Evolutionary conservation across 2,888 invertebrate species (phyloP).

Genomic region (Corbicula japonica): DNA sequence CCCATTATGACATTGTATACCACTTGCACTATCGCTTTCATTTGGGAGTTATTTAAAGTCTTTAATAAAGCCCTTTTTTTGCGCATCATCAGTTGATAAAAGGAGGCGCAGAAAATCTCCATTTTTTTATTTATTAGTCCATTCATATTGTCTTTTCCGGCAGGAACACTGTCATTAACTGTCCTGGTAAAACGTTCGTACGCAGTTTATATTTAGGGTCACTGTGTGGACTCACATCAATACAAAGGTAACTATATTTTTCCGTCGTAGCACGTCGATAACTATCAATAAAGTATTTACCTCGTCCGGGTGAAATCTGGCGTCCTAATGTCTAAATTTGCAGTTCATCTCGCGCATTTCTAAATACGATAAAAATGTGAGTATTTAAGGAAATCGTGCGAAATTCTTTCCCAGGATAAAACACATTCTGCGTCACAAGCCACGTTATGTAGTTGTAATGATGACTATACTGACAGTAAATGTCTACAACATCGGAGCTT

Average conservation of each 20-base stretch:
- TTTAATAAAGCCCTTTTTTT: slow-evolving; percentile 26
- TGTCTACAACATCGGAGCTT: slow-evolving; percentile 9
- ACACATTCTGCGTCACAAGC: slow-evolving; percentile 33
- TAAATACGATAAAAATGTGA: slow-evolving; percentile 51
- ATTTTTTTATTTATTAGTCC: slow-evolving; percentile 2
- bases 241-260: slow-evolving; percentile 37
- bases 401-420: slow-evolving; percentile 34
- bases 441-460: slow-evolving; percentile 7
- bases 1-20: slow-evolving; percentile 35
- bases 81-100: slow-evolving; percentile 14
- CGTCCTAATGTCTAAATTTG: slow-evolving; percentile 55
- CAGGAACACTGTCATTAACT: slow-evolving; percentile 44
- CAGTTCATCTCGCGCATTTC: slow-evolving; percentile 47
- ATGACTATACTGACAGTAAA: slow-evolving; percentile 24
- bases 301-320: slow-evolving; percentile 55
- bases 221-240: slow-evolving; percentile 44
- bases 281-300: slow-evolving; percentile 55
- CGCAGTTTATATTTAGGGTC: slow-evolving; percentile 34
- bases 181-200: slow-evolving; percentile 47
- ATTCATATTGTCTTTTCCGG: slow-evolving; percentile 37
- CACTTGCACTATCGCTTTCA: slow-evolving; percentile 36
- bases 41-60: slow-evolving; percentile 30
- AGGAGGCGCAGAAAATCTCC: slow-evolving; percentile 29
- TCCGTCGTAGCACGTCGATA: slow-evolving; percentile 40
- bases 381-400: slow-evolving; percentile 42